A percentile compares a stretch with the other conserved stretches of the same genome.
These are phyloP conservation scores for Ochropleura plecta DNA, from an alignment of 2,888 invertebrate genomes.

Conservation along the genomic window DNA sequence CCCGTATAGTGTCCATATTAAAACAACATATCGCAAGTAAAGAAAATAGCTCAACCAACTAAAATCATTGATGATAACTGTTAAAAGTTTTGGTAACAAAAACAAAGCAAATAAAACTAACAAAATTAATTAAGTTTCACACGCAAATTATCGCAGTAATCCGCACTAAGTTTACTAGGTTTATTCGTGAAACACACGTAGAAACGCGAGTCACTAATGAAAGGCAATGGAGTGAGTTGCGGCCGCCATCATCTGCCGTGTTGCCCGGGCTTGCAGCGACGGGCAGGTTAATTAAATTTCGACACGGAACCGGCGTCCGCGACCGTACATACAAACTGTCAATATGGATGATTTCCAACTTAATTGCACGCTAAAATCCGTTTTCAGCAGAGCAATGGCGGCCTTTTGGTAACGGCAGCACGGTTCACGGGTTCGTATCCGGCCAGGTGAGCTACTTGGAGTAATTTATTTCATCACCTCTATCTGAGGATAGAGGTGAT, in stretches of 20 bases:
- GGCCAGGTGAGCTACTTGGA: background rate
- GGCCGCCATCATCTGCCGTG: constrained; percentile 62
- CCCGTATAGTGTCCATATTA: too few species aligned
- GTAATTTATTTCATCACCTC: background rate
- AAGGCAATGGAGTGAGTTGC: constrained; percentile 71
- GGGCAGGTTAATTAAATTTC: constrained; percentile 81
- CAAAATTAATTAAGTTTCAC: constrained; percentile 40
- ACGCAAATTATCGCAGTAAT: constrained; percentile 34
- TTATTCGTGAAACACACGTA: constrained; percentile 62
- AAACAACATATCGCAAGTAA: too few species aligned
- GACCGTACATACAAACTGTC: constrained; percentile 39
- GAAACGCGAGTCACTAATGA: constrained; percentile 72
- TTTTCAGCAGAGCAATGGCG: background rate
- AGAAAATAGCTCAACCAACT: too few species aligned
- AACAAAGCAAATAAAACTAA: background rate
- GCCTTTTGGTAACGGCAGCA: background rate
- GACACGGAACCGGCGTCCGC: constrained; percentile 70
- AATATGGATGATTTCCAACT: constrained; percentile 50
- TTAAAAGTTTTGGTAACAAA: background rate
- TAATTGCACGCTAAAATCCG: constrained; percentile 35
- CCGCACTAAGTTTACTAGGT: constrained; percentile 51
- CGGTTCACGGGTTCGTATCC: background rate
- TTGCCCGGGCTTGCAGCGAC: constrained; percentile 66
- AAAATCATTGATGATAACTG: too few species aligned
- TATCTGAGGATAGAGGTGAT: too few species aligned